Evolutionary conservation across 1,140 invertebrate genomes (phyloP).

Genomic region (Drosophila elegans): DNA sequence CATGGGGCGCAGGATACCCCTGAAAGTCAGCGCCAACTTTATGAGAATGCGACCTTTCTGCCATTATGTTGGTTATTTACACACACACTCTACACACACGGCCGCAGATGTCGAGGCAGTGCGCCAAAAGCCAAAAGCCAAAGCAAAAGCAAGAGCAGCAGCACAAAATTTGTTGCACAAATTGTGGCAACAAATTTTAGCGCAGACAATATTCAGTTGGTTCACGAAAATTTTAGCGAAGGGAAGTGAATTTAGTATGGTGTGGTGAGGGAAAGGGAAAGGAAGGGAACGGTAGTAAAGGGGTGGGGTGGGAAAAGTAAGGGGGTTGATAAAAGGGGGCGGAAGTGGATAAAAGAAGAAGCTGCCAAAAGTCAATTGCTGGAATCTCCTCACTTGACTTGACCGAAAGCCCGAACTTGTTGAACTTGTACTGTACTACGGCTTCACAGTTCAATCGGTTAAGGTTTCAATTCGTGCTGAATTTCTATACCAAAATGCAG

Average conservation of each 20-base stretch:
- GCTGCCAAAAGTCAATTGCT: slow-evolving; percentile 49
- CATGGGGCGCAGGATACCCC: slow-evolving; percentile 6
- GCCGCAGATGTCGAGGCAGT: slow-evolving; percentile 27
- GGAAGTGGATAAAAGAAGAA: slow-evolving; percentile 16
- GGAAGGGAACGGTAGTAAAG: background rate
- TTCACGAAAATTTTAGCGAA: slow-evolving; percentile 7
- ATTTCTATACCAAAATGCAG: slow-evolving; percentile 5
- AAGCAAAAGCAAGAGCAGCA: slow-evolving; percentile 7
- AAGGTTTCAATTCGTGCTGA: background rate
- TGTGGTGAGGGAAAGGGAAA: background rate
- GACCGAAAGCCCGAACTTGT: slow-evolving; percentile 33
- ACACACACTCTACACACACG: slow-evolving; percentile 30
- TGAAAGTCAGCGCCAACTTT: slow-evolving; percentile 62
- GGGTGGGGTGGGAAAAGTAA: background rate
- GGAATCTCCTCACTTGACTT: slow-evolving; percentile 39
- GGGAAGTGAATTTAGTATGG: background rate
- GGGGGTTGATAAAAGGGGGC: too few species aligned
- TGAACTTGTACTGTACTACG: slow-evolving; percentile 11
- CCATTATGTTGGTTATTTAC: slow-evolving; percentile 63
- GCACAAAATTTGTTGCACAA: slow-evolving; percentile 56
- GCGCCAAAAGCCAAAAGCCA: slow-evolving; percentile 21
- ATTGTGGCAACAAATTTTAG: slow-evolving; percentile 57
- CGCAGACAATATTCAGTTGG: slow-evolving; percentile 53
- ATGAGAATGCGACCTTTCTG: slow-evolving; percentile 54
- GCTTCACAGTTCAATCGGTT: slow-evolving; percentile 2